Evolutionary conservation across 2,797 vertebrate genomes (phyloP), one percentile per base, ranked within the genome.

Genomic region (Fistularia tabacaria): DNA sequence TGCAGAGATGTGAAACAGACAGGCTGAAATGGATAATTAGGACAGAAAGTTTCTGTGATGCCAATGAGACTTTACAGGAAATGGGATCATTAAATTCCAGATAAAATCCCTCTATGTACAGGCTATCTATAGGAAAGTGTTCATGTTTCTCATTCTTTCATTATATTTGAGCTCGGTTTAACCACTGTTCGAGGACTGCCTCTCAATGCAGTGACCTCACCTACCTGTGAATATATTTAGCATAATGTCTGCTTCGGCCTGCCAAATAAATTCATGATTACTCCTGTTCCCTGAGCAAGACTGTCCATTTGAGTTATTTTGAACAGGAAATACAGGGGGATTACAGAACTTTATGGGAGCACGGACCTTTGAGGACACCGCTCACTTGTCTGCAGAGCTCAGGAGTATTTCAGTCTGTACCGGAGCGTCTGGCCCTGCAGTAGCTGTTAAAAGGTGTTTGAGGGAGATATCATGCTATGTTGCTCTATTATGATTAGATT

Each of bases 21-120:
- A 90, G 85, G 81, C 86, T 89, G 88, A 89, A 90, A 90, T 90
- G 89, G 85, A 90, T 92, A 90, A 91, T 91, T 92, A 91, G 91
- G 88, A 90, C 86, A 82, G 86, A 90, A 90, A 91, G 86, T 89
- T 91, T 89, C 83, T 74, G 79, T 71, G 71, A 85, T 80, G 85
- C 83, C 82, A 79, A 81, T 79, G 85, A 87, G 86, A 88, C 85
- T 79, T 80, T 79, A 80, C 83, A 76, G 86, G 82, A 86, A 89
- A 90, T 79, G 80, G 88, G 86, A 88, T 91, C 87, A 90, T 90
- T 90, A 89, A 88, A 85, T 89, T 87, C 73, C 80, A 87, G 85
- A 81, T 74, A 66, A 82, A 82, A 81, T 84, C 69, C 45, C 76
- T 59, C 57, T 51, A 64, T 76, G 77, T 68, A 66, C 56, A 50